Conservation (phyloP, 1,140 invertebrate genomes). For the Ditylenchus dipsaci region DNA sequence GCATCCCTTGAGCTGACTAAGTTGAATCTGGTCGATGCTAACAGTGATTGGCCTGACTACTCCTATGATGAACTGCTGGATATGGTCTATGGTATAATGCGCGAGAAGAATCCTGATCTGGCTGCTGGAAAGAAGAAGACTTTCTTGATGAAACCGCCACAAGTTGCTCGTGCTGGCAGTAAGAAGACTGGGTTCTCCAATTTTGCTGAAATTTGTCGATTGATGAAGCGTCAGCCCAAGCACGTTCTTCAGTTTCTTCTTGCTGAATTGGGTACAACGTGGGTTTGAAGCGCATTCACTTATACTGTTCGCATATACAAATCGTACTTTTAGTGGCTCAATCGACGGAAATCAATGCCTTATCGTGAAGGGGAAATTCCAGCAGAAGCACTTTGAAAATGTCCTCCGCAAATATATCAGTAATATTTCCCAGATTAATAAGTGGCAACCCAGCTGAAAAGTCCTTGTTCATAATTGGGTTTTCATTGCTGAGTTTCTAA, state of each 20-base stretch:
- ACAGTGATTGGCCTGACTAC: slow-evolving; percentile 52
- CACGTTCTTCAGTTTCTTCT: too few species aligned
- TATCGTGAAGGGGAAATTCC: slow-evolving; percentile 97
- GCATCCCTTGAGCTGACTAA: slow-evolving; percentile 42
- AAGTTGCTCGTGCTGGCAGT: slow-evolving; percentile 90
- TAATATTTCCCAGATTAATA: too few species aligned
- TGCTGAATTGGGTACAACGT: slow-evolving; percentile 97
- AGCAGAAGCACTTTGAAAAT: slow-evolving; percentile 99
- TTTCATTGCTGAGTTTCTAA: too few species aligned
- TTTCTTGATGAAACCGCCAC: slow-evolving; percentile 97
- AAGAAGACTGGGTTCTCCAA: slow-evolving; percentile 99
- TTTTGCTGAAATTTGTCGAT: slow-evolving; percentile 84
- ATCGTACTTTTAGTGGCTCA: slow-evolving; percentile 62
- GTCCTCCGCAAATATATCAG: slow-evolving; percentile 90
- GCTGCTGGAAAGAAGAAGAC: slow-evolving; percentile 96
- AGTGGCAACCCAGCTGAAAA: too few species aligned
- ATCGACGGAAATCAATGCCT: slow-evolving; percentile 82
- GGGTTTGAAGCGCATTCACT: too few species aligned
- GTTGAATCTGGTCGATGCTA: slow-evolving; percentile 52
- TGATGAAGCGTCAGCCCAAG: slow-evolving; percentile 89
- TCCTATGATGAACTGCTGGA: slow-evolving; percentile 68
- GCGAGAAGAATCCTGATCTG: slow-evolving; percentile 98
- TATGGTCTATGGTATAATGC: slow-evolving; percentile 95
- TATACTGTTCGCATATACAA: too few species aligned
- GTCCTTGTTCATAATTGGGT: too few species aligned